Percentiles rank a stretch among this genome's conserved stretches.
Evolutionary conservation across 35 echinoderm and acorn worm genomes (phyloP).

Genomic region (Anneissia japonica): DNA sequence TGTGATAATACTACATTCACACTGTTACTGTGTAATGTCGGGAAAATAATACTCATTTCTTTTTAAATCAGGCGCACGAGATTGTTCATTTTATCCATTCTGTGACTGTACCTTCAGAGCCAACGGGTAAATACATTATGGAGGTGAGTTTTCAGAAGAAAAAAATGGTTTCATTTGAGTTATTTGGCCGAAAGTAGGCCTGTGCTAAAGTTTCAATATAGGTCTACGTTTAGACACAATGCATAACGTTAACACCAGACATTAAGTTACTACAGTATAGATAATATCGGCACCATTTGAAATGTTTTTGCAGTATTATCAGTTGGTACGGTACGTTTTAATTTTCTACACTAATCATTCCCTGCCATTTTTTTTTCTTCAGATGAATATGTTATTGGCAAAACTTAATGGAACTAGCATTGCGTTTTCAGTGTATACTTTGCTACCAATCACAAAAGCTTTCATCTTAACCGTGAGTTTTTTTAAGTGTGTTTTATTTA

Average conservation of each 20-base stretch:
- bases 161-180: too few species aligned
- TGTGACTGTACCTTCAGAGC: not conserved
- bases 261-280: too few species aligned
- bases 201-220: too few species aligned
- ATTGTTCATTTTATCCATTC: not conserved
- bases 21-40: not conserved
- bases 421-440: not conserved
- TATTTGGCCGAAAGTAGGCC: too few species aligned
- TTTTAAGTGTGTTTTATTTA: not conserved
- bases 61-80: not conserved
- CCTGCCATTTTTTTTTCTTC: not conserved
- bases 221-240: too few species aligned
- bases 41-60: not conserved
- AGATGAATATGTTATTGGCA: slow-evolving; percentile 9
- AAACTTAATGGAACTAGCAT: slow-evolving; percentile 2
- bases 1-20: too few species aligned
- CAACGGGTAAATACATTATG: not conserved
- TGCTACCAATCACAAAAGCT: not conserved
- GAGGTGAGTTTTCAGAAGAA: not conserved
- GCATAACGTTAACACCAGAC: too few species aligned
- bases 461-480: not conserved
- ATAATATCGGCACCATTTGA: too few species aligned
- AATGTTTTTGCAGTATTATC: too few species aligned
- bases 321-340: not conserved
- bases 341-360: not conserved